Evolutionary conservation across 2,888 invertebrate species (phyloP), one percentile per base, ranked within the genome.

Genomic region (Octodonta nipae): DNA sequence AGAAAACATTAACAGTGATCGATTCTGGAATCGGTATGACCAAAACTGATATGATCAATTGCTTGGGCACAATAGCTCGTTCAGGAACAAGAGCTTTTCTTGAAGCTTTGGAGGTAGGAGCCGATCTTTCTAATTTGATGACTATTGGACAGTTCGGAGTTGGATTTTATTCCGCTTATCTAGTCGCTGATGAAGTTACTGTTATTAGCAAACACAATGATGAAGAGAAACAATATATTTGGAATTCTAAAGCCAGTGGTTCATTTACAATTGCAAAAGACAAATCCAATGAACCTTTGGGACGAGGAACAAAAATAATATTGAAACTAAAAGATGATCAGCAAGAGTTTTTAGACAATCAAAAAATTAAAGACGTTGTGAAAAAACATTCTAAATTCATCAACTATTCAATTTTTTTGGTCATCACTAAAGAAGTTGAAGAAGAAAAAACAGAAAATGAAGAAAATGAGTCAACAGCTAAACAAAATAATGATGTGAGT

Each of bases 131-230:
- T n/a, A n/a, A n/a, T n/a, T n/a, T n/a, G n/a, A 92, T 91, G 49
- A 98, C 98, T 96, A 98, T 98, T 64, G 98, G 98, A 65, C 96
- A 98, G 67, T 98, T 98, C 65, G 96, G 96, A 74, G 98, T 98
- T 44, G 96, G 96, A 66, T 98, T 98, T 78, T 98, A 96, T 67
- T 98, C 96, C 0, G 92, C 95, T 28, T 98, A 96, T 65, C 68
- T 98, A 45, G 78, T 98, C 30, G 95, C 96, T 22, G 96, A 98
- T 63, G 75, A 76, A 56, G 92, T 93, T 5, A 81, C 82, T 0
- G 96, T 98, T 1, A 75, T 81, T 43, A 92, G 93, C 0, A 96
- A 92, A 61, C 79, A 91, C 72, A 96, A 96, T 55, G 96, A 98
- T 60, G 96, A 98, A 55, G 96, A 96, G 50, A 86, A 86, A 50